Base-by-base conservation (phyloP, 1,140 invertebrate species). In the Hylyphantes graminicola region DNA sequence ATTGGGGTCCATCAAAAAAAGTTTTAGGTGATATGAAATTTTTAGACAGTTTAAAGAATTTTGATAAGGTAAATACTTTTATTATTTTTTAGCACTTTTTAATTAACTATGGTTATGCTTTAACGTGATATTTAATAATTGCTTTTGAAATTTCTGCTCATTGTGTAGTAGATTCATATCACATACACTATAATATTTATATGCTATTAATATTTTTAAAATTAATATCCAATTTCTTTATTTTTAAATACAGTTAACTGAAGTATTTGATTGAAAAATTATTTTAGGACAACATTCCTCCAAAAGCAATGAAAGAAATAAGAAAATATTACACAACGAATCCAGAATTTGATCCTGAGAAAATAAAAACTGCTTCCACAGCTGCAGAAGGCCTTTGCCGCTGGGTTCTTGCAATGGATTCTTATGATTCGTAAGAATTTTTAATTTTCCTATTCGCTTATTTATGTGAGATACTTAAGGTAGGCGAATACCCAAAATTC, bases 21-120 rank as follows among this genome's bases (percentile, higher is more conserved):
- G 90, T 99, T 86, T 91, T 99, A 2, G 86, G 81, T n/a, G 97
- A 98, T 88, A 94, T 98, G 92, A 97, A 95, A 87, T 98, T 98
- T 89, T 89, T 99, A 6, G 94, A 96, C 53, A 93, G 92, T 82
- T 89, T 99, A 0, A 96, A 95, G 88, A 93, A 93, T 7, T 98
- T 97, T 87, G 96, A 98, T 88, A 98, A 97, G 51, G 86, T 86
- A 68, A 86, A 50, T 5, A 9, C 54, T 70, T 70, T 70, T 13
- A 51, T 65, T 7, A 19, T 11, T 65, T n/a, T n/a, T n/a, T n/a
- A n/a, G n/a, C n/a, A n/a, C n/a, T n/a, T n/a, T n/a, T n/a, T n/a
- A n/a, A n/a, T n/a, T n/a, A n/a, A n/a, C n/a, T n/a, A n/a, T n/a
- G n/a, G n/a, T n/a, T n/a, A n/a, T n/a, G n/a, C n/a, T 35, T 35